Base-by-base conservation (phyloP, 2,888 invertebrate species). In the Lycia hirtaria region DNA sequence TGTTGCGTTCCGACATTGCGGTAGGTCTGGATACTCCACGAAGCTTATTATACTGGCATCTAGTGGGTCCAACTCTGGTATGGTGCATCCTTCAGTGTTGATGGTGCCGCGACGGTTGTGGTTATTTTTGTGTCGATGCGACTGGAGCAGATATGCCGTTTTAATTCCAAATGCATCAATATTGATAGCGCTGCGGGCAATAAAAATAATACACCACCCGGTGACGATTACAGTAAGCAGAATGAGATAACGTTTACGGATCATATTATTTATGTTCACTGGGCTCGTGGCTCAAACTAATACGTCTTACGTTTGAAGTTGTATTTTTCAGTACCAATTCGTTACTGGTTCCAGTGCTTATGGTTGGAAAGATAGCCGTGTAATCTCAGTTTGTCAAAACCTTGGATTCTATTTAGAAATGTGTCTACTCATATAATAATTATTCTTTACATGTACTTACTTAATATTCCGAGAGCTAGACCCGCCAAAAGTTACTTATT, bases 21-120 rank as follows among this genome's bases (percentile, higher is more conserved):
- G 41, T n/a, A 57, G 5, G 3, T 15, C 14, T 22, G 65, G 65
- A 15, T 60, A 61, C n/a, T 41, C 6, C 10, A 68, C 56, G 17
- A 51, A 62, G 57, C 86, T 76, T 50, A 67, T 80, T 72, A 94
- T 84, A 20, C 84, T 76, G 0, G 83, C 72, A 72, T 94, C 93
- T 51, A 93, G 88, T 0, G 94, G 92, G 56, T 93, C 87, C 75
- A 95, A 83, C 3, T 88, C 88, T 1, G 94, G 94, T 68, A 95
- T 94, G 20, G 87, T 89, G 71, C 95, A 95, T 10, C 95, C 95
- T 60, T 87, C 77, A 1, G 93, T 94, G 65, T 88, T 83, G 44
- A 94, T 91, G 10, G 92, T 77, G 64, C 85, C 92, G 32, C 60
- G 50, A n/a, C 47, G 19, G 22, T 53, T 50, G 62, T 65, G 37